Evolutionary conservation across 2,888 invertebrate species (phyloP).

Genomic region (Trisateles emortualis): DNA sequence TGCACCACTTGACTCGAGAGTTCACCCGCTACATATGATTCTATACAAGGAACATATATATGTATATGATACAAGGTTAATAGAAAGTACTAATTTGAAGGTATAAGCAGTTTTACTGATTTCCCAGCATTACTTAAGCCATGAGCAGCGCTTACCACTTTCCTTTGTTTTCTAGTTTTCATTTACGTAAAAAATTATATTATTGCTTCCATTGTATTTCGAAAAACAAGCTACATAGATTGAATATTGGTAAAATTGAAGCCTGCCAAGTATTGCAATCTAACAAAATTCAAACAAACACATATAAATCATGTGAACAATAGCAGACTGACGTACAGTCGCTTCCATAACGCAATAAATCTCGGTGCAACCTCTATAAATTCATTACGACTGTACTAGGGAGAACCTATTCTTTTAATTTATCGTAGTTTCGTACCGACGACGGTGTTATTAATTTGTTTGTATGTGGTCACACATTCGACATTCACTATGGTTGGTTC

Average conservation of each 20-base stretch:
- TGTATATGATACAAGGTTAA: too few relatives aligned
- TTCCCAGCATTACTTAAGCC: too few relatives aligned
- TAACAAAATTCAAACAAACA: constrained; percentile 4
- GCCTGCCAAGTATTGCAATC: neutral
- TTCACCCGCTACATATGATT: too few relatives aligned
- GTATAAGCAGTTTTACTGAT: too few relatives aligned
- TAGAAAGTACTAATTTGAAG: too few relatives aligned
- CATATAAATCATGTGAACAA: constrained; percentile 31
- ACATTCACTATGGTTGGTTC: neutral
- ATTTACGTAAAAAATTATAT: too few relatives aligned
- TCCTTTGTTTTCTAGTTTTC: too few relatives aligned
- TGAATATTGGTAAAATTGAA: neutral
- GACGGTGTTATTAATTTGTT: constrained; percentile 9
- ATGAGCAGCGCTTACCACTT: too few relatives aligned
- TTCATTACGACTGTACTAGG: constrained; percentile 36
- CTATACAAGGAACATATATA: too few relatives aligned
- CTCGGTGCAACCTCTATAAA: constrained; percentile 34
- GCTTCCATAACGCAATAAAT: constrained; percentile 30
- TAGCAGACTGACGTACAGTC: constrained; percentile 20
- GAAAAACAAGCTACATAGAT: neutral
- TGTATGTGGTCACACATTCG: neutral
- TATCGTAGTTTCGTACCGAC: constrained; percentile 20
- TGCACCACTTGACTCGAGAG: too few relatives aligned
- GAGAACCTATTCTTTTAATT: constrained; percentile 42
- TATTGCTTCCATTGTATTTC: neutral